These are phyloP conservation scores for Neosilurus hyrtlii DNA, from an alignment of 2,797 vertebrate species.

Conservation along the genomic window DNA sequence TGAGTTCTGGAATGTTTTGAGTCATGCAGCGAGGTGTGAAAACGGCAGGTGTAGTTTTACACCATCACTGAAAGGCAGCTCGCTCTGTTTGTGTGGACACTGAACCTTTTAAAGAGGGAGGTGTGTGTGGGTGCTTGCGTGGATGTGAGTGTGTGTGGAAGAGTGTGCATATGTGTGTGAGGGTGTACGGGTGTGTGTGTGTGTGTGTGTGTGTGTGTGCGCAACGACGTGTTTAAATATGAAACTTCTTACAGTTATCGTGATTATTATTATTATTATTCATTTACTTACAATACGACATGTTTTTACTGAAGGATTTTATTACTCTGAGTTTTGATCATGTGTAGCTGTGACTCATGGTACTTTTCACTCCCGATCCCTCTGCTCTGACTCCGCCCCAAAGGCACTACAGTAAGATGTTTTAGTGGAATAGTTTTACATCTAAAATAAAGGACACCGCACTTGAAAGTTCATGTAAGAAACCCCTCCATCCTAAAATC, in stretches of 20 bases:
- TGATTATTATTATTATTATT: not conserved
- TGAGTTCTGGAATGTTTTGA: slow-evolving; percentile 42
- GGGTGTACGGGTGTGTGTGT: too few relatives aligned
- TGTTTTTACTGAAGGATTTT: not conserved
- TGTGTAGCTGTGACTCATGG: not conserved
- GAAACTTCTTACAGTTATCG: not conserved
- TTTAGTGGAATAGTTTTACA: not conserved
- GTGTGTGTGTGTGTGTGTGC: too few relatives aligned
- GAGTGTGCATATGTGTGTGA: too few relatives aligned
- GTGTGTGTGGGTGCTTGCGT: not conserved
- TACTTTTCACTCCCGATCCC: not conserved
- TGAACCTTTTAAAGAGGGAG: not conserved
- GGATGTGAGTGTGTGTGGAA: too few relatives aligned
- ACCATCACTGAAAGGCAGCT: not conserved
- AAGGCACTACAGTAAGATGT: not conserved
- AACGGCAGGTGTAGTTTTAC: slow-evolving; percentile 52
- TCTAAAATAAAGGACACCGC: too few relatives aligned
- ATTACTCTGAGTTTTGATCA: not conserved
- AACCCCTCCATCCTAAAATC: too few relatives aligned
- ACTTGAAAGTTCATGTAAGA: too few relatives aligned
- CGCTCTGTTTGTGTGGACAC: too few relatives aligned
- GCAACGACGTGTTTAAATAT: too few relatives aligned
- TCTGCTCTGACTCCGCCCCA: not conserved
- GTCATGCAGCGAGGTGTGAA: slow-evolving; percentile 44
- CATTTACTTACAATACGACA: too few relatives aligned